These are phyloP conservation scores for Hestina assimilis DNA, from an alignment of 1,140 invertebrate genomes.

Conservation along the genomic window DNA sequence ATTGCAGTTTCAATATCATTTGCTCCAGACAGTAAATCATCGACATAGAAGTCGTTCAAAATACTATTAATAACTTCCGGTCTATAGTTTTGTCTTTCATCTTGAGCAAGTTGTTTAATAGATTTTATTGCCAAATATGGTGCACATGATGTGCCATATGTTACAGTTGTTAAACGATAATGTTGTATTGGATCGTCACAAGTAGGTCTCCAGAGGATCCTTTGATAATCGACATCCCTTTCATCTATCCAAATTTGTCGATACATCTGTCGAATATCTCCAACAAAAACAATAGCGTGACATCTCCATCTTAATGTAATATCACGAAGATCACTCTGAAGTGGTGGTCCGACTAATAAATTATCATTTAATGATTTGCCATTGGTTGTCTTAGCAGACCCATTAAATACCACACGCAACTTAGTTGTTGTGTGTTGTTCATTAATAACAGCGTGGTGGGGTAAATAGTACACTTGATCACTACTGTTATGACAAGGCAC, in stretches of 20 bases:
- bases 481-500: too few relatives aligned
- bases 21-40: conserved; percentile 64
- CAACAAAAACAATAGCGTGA: conserved; percentile 17
- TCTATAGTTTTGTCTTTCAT: conserved; percentile 30
- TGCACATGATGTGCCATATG: conserved; percentile 49
- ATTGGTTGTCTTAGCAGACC: conserved; percentile 23
- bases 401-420: conserved; percentile 29
- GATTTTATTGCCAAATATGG: conserved; percentile 42
- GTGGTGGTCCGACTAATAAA: conserved; percentile 19
- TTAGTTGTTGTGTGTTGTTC: too few relatives aligned
- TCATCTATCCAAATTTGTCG: conserved; percentile 21
- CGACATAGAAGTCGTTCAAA: conserved; percentile 64
- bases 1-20: conserved; percentile 33
- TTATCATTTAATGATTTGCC: conserved; percentile 39
- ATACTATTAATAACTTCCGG: conserved; percentile 41
- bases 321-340: conserved; percentile 32
- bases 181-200: conserved; percentile 28
- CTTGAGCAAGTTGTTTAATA: conserved; percentile 36
- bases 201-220: conserved; percentile 49
- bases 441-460: too few relatives aligned
- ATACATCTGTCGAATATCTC: conserved; percentile 37
- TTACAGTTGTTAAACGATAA: conserved; percentile 46
- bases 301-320: conserved; percentile 29
- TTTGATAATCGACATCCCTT: conserved; percentile 50
- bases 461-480: too few relatives aligned